Evolutionary conservation across 1,140 invertebrate genomes (phyloP).

Genomic region (Matsumurasca onukii): DNA sequence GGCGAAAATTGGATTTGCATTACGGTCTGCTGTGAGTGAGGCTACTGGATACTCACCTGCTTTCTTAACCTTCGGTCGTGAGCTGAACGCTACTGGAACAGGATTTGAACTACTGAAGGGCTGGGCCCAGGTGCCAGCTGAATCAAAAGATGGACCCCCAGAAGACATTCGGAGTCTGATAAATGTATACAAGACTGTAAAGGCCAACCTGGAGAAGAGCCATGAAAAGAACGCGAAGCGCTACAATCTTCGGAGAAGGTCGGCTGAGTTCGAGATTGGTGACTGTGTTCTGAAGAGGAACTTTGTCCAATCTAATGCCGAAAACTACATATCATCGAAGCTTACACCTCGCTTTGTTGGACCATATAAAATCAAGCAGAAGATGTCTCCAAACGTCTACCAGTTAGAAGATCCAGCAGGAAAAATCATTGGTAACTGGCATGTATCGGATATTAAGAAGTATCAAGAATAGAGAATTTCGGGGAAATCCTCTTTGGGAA

Average conservation of each 20-base stretch:
- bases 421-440: not conserved
- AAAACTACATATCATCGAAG: not conserved
- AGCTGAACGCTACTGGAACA: not conserved
- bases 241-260: constrained; percentile 1
- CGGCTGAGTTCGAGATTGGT: not conserved
- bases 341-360: not conserved
- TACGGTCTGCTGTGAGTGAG: not conserved
- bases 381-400: not conserved
- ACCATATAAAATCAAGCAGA: not conserved
- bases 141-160: not conserved
- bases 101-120: not conserved
- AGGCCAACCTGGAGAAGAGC: not conserved
- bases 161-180: not conserved
- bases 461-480: not conserved
- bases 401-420: not conserved
- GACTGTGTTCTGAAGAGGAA: not conserved
- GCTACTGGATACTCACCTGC: not conserved
- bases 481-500: not conserved
- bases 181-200: not conserved
- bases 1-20: not conserved
- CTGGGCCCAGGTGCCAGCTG: not conserved
- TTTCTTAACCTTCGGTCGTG: not conserved
- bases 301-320: not conserved
- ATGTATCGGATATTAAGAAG: not conserved
- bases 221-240: not conserved